Evolutionary conservation across 2,113 vertebrate species (phyloP).

Genomic region (Scophthalmus maximus): DNA sequence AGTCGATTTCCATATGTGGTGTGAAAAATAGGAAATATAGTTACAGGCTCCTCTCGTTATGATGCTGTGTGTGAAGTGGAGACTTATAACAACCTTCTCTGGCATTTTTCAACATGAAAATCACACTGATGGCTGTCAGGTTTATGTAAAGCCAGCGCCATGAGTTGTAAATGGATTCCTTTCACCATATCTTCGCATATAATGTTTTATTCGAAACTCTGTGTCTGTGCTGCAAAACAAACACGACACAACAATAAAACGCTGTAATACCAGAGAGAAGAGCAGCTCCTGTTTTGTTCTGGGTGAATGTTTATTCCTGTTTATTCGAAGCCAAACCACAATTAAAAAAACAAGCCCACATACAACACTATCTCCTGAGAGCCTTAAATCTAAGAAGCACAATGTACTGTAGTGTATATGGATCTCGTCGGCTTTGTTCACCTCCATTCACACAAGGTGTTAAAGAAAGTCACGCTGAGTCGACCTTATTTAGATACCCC

Average conservation of each 20-base stretch:
- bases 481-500: not conserved
- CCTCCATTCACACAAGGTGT: not conserved
- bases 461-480: constrained; percentile 1
- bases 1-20: constrained; percentile 5
- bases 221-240: not conserved
- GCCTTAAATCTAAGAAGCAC: not conserved
- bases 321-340: constrained; percentile 22
- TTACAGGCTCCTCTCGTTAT: not conserved
- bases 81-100: constrained; percentile 4
- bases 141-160: constrained; percentile 7
- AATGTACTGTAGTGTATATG: not conserved
- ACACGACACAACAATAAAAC: not conserved
- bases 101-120: constrained; percentile 18
- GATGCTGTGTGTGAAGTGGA: constrained; percentile 9
- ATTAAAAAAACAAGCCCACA: constrained; percentile 11
- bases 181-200: not conserved
- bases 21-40: not conserved
- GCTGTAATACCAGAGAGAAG: not conserved
- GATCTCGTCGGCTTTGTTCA: constrained; percentile 13
- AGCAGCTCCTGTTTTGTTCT: constrained; percentile 4
- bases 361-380: not conserved
- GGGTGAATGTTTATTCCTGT: not conserved
- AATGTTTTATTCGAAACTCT: not conserved
- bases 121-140: not conserved
- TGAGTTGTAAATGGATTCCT: not conserved